Percentiles rank a stretch among this genome's conserved stretches.
Evolutionary conservation across 2,113 vertebrate species (phyloP).

Genomic region (Corythornis madagascariensis): DNA sequence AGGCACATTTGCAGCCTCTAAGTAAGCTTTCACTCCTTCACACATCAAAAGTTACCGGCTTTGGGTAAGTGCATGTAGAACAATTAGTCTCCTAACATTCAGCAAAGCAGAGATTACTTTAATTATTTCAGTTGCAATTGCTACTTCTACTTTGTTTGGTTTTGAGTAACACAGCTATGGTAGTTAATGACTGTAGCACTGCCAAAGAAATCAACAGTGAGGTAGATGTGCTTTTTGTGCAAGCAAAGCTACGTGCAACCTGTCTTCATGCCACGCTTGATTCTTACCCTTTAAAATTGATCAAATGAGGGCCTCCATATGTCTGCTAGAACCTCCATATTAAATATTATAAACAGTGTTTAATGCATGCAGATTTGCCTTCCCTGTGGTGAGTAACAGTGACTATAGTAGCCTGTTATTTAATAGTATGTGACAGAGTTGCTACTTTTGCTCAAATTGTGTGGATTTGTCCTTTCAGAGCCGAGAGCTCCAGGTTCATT

Average conservation of each 20-base stretch:
- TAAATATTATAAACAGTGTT: neutral
- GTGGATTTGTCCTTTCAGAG: neutral
- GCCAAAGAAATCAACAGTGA: neutral
- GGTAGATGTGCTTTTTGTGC: neutral
- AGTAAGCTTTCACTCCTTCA: neutral
- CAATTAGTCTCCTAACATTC: conserved; percentile 1
- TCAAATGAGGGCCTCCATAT: neutral
- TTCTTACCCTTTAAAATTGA: neutral
- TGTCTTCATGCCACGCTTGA: neutral
- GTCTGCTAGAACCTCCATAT: neutral
- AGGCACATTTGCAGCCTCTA: neutral
- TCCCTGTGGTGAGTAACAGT: neutral
- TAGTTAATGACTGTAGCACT: neutral
- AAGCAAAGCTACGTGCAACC: neutral
- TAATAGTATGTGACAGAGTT: neutral
- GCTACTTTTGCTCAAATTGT: neutral
- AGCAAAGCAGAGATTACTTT: neutral
- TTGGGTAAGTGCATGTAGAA: neutral
- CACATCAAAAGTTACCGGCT: neutral
- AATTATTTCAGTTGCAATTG: conserved; percentile 31
- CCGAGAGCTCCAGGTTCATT: conserved; percentile 23
- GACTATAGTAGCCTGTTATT: neutral
- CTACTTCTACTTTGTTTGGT: neutral
- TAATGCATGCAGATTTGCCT: conserved; percentile 1
- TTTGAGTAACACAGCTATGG: neutral